phyloP scores from a whole-genome alignment of 2,888 invertebrate genomes.

The Habroteleia sp. region DNA sequence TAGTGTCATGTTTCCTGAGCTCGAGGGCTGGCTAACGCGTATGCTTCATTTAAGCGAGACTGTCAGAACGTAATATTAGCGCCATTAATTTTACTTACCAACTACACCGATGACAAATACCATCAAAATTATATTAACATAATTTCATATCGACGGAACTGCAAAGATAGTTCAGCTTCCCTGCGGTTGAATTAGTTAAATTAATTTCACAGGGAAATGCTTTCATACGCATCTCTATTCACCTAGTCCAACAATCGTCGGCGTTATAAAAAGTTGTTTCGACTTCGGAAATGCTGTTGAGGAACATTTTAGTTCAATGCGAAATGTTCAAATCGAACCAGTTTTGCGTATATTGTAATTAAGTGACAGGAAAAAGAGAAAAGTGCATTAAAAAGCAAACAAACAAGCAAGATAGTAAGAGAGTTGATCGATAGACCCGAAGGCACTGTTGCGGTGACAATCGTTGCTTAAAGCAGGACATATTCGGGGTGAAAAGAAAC shows the following conservation, averaged over 20 bases:
- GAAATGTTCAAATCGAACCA: too few species aligned
- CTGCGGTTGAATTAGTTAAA: not conserved
- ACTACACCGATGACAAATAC: conserved; percentile 43
- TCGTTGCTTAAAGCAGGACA: conserved; percentile 67
- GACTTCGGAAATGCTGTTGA: too few species aligned
- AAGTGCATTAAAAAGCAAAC: conserved; percentile 37
- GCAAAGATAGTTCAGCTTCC: not conserved
- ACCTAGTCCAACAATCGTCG: too few species aligned
- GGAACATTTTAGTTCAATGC: too few species aligned
- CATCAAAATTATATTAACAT: conserved; percentile 49
- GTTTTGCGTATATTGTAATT: conserved; percentile 37
- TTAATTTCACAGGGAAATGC: too few species aligned
- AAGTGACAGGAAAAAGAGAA: conserved; percentile 47
- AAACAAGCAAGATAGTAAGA: conserved; percentile 46
- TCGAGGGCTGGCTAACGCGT: conserved; percentile 61
- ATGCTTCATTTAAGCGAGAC: conserved; percentile 62
- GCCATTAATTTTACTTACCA: conserved; percentile 61
- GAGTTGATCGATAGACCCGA: conserved; percentile 72
- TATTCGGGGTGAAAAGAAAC: conserved; percentile 67
- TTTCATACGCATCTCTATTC: too few species aligned
- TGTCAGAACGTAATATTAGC: conserved; percentile 60
- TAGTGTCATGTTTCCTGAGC: conserved; percentile 65
- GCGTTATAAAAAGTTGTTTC: too few species aligned
- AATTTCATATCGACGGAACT: conserved; percentile 13
- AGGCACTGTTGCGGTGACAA: conserved; percentile 68